These are phyloP conservation scores for Scortum barcoo DNA, from an alignment of 2,113 vertebrate species.

Conservation along the genomic window DNA sequence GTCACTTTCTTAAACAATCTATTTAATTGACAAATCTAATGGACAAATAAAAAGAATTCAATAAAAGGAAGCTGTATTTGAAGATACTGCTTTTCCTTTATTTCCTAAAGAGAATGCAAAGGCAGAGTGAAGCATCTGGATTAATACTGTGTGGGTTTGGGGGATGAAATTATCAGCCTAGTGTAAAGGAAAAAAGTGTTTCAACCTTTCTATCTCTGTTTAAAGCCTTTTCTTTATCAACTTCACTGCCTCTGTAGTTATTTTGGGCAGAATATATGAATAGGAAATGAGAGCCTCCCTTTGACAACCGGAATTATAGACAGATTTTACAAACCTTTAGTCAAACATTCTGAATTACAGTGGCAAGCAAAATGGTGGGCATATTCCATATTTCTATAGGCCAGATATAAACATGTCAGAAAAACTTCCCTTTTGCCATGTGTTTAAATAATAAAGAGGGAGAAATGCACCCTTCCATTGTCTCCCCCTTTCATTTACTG, in stretches of 20 bases:
- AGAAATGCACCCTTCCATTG: constrained; percentile 1
- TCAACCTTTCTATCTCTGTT: neutral
- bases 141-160: neutral
- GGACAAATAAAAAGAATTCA: no score
- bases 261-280: neutral
- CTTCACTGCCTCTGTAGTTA: neutral
- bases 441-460: constrained; percentile 5
- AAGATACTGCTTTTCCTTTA: neutral
- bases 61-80: no score
- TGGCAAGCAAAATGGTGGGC: neutral
- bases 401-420: neutral
- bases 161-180: neutral
- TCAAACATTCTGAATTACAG: neutral
- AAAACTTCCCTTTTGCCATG: neutral
- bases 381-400: neutral
- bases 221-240: neutral
- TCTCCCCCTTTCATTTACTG: neutral
- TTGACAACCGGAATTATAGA: neutral
- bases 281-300: neutral
- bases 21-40: no score
- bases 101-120: neutral
- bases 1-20: neutral
- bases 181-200: neutral
- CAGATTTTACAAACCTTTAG: neutral
- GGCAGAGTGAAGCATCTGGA: neutral